Conservation (phyloP, 2,113 vertebrate genomes). For the Ahaetulla prasina region DNA sequence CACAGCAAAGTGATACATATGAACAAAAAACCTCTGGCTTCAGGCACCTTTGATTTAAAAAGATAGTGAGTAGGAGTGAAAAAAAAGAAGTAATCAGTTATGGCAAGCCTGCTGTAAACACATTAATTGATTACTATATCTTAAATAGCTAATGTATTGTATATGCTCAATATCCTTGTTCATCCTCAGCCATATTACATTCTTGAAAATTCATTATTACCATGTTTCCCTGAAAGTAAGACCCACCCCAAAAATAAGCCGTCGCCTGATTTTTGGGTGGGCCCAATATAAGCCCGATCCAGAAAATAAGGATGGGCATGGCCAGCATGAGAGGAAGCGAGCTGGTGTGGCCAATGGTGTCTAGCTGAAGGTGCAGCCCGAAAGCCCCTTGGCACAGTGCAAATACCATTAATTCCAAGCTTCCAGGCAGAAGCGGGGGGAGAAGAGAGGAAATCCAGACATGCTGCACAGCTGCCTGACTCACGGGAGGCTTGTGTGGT, state of each 20-base stretch:
- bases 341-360: too few relatives aligned
- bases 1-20: background rate
- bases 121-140: background rate
- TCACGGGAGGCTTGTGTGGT: too few relatives aligned
- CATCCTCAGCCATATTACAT: background rate
- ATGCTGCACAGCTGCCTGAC: too few relatives aligned
- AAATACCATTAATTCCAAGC: too few relatives aligned
- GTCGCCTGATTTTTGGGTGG: background rate
- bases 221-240: background rate
- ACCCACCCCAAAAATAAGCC: too few relatives aligned
- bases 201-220: conserved; percentile 7
- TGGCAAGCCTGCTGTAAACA: background rate
- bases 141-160: background rate
- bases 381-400: too few relatives aligned
- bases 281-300: too few relatives aligned
- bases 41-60: background rate
- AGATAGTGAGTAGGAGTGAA: background rate
- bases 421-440: too few relatives aligned
- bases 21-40: background rate
- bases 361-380: too few relatives aligned
- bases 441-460: too few relatives aligned
- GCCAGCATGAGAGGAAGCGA: too few relatives aligned
- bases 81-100: background rate
- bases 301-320: too few relatives aligned
- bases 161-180: background rate